Base-by-base conservation (phyloP, 2,113 vertebrate genomes). In the Daphoenositta chrysoptera region DNA sequence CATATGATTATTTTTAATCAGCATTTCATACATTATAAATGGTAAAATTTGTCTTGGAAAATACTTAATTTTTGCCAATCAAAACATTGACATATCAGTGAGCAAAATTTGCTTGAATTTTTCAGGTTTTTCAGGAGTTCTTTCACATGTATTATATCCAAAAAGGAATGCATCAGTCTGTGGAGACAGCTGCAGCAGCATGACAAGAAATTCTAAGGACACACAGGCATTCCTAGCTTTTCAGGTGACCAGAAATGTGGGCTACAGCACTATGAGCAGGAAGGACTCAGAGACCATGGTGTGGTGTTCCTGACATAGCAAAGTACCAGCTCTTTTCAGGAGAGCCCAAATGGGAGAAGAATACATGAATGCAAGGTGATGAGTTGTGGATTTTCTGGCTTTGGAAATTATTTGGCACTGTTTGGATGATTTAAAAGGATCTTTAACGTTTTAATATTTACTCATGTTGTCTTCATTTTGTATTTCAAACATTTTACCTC, bases 141-240 rank as follows among this genome's bases (percentile, higher is more conserved):
- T 90, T 97, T 63, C 83, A 95, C 44, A 95, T 92, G 57, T 94
- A 91, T 81, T 94, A 93, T 22, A 92, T 39, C 24, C 35, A 77
- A 65, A 93, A 93, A 53, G 92, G 89, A 91, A 88, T 27, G 15
- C 39, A 65, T 58, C 94, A 77, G 16, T 39, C 87, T 60, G 95
- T 61, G 7, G 90, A 97, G 83, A 89, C 72, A 65, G 79, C 69
- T 9, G 83, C 57, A 60, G 76, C 42, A 63, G 33, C 53, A 61
- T 87, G 45, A 33, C 50, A 17, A 94, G 53, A 68, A 97, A 97
- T 86, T 90, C 98, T 37, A 92, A 97, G 89, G 76, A 97, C 78
- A 98, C 98, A 90, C 97, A 98, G 76, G 83, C 78, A 4, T 98
- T 98, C 95, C 98, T 98, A 82, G 97, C 97, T 63, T 96, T 98